Evolutionary conservation across 2,797 vertebrate species (phyloP).

Genomic region (Sphenopsis melanotis): DNA sequence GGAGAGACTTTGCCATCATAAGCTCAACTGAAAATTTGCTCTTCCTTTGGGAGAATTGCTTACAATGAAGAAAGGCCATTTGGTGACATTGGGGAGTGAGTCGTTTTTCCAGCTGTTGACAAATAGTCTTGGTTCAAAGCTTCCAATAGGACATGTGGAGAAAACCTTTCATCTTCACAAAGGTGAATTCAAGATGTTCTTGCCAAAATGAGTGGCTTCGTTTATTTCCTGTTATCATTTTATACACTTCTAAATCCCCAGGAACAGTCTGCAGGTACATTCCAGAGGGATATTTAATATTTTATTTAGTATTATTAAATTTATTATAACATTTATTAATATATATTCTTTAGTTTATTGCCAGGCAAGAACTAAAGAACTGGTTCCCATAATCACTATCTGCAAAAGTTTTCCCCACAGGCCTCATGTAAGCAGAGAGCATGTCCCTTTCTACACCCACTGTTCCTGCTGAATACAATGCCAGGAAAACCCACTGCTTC

Average conservation of each 20-base stretch:
- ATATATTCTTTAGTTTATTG: no score
- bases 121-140: background rate
- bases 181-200: background rate
- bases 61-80: background rate
- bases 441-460: background rate
- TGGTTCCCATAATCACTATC: conserved; percentile 37
- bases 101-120: background rate
- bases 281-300: conserved; percentile 53
- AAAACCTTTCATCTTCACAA: background rate
- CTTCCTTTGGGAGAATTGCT: background rate
- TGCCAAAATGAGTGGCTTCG: background rate
- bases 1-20: background rate
- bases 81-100: background rate
- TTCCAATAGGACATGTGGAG: background rate
- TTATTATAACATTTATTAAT: no score
- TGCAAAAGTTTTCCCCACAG: background rate
- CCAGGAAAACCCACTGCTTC: background rate
- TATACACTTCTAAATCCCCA: background rate
- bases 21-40: fast-evolving
- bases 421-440: background rate
- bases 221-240: background rate
- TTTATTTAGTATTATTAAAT: no score
- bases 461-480: conserved; percentile 19
- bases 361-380: conserved; percentile 34
- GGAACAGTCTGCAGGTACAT: background rate